Base-by-base conservation (phyloP, 2,797 vertebrate species). In the Crax fasciolata region DNA sequence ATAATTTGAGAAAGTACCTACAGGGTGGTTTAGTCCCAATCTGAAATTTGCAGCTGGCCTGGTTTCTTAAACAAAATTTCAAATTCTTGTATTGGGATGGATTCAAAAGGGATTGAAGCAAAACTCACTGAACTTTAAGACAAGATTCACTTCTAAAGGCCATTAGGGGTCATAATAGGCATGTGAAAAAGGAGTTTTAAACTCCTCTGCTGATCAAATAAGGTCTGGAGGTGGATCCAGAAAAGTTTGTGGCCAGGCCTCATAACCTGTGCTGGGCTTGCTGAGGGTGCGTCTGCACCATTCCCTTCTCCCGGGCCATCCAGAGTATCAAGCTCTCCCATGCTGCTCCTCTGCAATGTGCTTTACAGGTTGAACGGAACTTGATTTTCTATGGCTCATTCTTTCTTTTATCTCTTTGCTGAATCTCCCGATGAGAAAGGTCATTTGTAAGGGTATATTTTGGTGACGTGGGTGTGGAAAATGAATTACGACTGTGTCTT, bases 401-500 rank as follows among this genome's bases (percentile, higher is more conserved):
- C 68, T 65, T 72, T 55, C 49, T 67, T 91, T 72, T 8, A 21
- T 30, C 55, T 79, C 76, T 84, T 65, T 46, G 43, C 73, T 49
- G 76, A 85, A 85, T 43, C 28, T 74, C 55, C 23, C 39, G 55
- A 25, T 7, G 51, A 71, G 14, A 43, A 76, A 89, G 58, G 79
- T 70, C 11, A 27, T 67, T 87, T 93, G 38, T 62, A 74, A 83
- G 75, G 62, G 28, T 83, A 1, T 68, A 7, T 73, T 83, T 95
- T 87, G 83, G 73, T 73, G 82, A 46, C 1, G 2, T 55, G 61
- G 44, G 21, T 9, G 3, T 32, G 66, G 79, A 27, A 90, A 32
- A 8, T 32, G 87, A 72, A 93, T 74, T 68, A 73, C 75, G 85
- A 67, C 62, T n/a, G n/a, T n/a, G n/a, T n/a, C n/a, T n/a, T n/a